phyloP scores from a whole-genome alignment of 1,140 invertebrate species.

The Drosophila kepulauana region DNA sequence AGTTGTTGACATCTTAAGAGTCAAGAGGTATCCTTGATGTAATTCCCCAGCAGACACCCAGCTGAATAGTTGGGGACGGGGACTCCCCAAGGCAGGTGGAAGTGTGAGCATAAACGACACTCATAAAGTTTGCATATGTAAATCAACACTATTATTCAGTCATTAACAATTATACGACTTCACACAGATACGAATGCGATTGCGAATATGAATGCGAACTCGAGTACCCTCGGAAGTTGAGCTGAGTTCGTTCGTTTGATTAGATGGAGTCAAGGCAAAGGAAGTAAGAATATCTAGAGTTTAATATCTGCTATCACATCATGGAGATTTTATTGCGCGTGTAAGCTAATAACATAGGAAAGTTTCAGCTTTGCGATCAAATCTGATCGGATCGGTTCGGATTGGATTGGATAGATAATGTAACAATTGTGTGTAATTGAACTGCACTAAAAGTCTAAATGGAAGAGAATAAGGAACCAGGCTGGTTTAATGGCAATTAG shows the following conservation, averaged over 20 bases:
- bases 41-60: not conserved
- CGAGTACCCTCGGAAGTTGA: not conserved
- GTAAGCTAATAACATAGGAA: constrained; percentile 61
- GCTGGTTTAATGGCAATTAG: constrained; percentile 55
- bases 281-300: not conserved
- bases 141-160: not conserved
- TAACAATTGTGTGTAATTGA: constrained; percentile 36
- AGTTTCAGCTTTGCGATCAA: not conserved
- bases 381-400: too few relatives aligned
- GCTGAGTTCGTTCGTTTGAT: not conserved
- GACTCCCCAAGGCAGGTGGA: not conserved
- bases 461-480: constrained; percentile 66
- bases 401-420: not conserved
- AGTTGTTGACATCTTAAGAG: not conserved
- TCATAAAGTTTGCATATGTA: constrained; percentile 3
- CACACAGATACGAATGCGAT: too few relatives aligned
- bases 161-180: not conserved
- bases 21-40: constrained; percentile 18
- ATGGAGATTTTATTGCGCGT: constrained; percentile 21
- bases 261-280: constrained; percentile 4
- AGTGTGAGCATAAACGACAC: not conserved
- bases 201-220: not conserved
- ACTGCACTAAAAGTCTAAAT: constrained; percentile 42
- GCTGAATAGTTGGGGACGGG: not conserved
- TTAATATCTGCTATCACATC: not conserved